Evolutionary conservation across 2,888 invertebrate species (phyloP), one percentile per base, ranked within the genome.

Genomic region (Synanthedon andrenaeformis): DNA sequence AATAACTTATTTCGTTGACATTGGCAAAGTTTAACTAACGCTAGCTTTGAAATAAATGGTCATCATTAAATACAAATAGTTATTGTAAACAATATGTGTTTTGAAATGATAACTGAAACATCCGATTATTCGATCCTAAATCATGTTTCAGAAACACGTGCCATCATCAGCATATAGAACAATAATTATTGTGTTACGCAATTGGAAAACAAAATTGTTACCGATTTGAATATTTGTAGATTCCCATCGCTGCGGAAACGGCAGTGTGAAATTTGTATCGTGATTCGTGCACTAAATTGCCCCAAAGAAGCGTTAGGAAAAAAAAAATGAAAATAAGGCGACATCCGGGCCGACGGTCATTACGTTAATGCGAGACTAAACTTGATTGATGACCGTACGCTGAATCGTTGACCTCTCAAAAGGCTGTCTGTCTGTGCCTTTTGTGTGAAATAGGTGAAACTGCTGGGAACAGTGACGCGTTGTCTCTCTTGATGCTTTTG

Each of bases 291-390:
- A 79, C 79, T 72, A 78, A 85, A 85, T 83, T 79, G 75, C 78
- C 72, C 76, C 63, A 72, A 74, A 59, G 51, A 51, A 28, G 61
- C 62, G 70, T 60, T 60, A 67, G 66, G 73, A 76, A 77, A 80
- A 79, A 80, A 35, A 35, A 35, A 74, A 74, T 72, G 73, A 79
- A 85, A 84, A 83, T 82, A 83, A 78, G 79, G 81, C 79, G 84
- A 83, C 84, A 85, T 84, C 81, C 82, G 70, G 71, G 75, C 75
- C 79, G 80, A 69, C 79, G 80, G 84, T 85, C 86, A 84, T 86
- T 86, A 85, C 86, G 81, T 79, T 85, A 85, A 86, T 85, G 86
- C 80, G 84, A 79, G 83, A 83, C 81, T 86, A 86, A 86, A 86
- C 84, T 82, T 86, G 86, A 86, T 86, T 82, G 84, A 86, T 86